Evolutionary conservation across 1,140 invertebrate genomes (phyloP), one percentile per base, ranked within the genome.

Genomic region (Sesamia nonagrioides): DNA sequence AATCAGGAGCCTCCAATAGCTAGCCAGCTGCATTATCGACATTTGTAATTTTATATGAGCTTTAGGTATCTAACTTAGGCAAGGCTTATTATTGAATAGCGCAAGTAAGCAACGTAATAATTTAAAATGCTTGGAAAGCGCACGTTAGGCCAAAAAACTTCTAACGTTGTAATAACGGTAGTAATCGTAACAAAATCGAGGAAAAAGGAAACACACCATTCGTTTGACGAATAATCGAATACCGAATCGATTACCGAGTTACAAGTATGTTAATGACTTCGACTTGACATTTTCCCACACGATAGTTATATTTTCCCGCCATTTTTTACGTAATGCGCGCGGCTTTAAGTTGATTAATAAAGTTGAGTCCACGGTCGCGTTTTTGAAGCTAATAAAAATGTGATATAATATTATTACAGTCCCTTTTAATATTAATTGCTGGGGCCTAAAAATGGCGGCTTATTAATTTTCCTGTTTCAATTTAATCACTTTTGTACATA

Each of bases 311-410:
- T 48, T 75, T 75, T 48, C 21, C 40, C 58, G 15, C 42, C 58
- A 73, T 58, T 75, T 61, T 50, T 35, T 48, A 50, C 6, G n/a
- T 17, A 54, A 73, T 35, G 35, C 52, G n/a, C 11, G 35, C 54
- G 33, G n/a, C n/a, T n/a, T n/a, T n/a, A n/a, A 72, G 50, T 68
- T 72, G 11, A 72, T 37, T 48, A 75, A 75, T 75, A 17, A 37
- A 61, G 35, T 58, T 15, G 18, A 21, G 33, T 45, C 48, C 33
- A 3, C 15, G 35, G 69, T 73, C 15, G 71, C 71, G 54, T 58
- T 73, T 6, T 72, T 37, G 11, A 56, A 15, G 50, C 21, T 56
- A 56, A 56, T 45, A 73, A 42, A 73, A 73, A 73, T 40, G 35
- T 54, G 50, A 73, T 58, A 45, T 73, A 73, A 58, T 73, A 73